Conservation (phyloP, 1,140 invertebrate species). For the Microplitis demolitor region DNA sequence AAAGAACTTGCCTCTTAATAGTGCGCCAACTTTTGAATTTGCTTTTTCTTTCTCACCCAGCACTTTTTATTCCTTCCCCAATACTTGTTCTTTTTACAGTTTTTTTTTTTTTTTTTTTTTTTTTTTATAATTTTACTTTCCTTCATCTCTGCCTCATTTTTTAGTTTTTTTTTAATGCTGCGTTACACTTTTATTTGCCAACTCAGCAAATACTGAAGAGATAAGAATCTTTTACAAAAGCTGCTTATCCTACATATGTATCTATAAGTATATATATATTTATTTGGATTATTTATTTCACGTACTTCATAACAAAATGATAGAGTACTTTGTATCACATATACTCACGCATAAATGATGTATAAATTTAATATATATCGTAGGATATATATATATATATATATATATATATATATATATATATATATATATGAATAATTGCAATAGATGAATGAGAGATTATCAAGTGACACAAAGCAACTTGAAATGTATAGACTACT, state of each 20-base stretch:
- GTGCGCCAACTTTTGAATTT: slow-evolving; percentile 29
- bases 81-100: not conserved
- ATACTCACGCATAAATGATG: too few relatives aligned
- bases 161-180: slow-evolving; percentile 7
- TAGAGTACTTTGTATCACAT: too few relatives aligned
- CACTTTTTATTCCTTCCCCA: slow-evolving; percentile 15
- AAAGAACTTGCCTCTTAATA: slow-evolving; percentile 11
- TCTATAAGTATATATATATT: not conserved
- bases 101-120: not conserved
- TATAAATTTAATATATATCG: too few relatives aligned
- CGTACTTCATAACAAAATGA: too few relatives aligned
- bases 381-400: not conserved
- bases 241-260: not conserved
- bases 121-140: not conserved
- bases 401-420: slow-evolving; percentile 4
- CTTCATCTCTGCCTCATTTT: not conserved
- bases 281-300: not conserved
- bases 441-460: slow-evolving; percentile 24
- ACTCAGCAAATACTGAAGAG: too few relatives aligned
- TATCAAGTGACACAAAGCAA: slow-evolving; percentile 15
- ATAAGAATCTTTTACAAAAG: not conserved
- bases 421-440: slow-evolving; percentile 6
- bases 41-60: slow-evolving; percentile 10
- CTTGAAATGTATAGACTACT: not conserved
- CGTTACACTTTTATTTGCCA: not conserved